A percentile compares a stretch with the other conserved stretches of the same genome.
phyloP scores from a whole-genome alignment of 2,113 vertebrate species.

The Rhagologus leucostigma region DNA sequence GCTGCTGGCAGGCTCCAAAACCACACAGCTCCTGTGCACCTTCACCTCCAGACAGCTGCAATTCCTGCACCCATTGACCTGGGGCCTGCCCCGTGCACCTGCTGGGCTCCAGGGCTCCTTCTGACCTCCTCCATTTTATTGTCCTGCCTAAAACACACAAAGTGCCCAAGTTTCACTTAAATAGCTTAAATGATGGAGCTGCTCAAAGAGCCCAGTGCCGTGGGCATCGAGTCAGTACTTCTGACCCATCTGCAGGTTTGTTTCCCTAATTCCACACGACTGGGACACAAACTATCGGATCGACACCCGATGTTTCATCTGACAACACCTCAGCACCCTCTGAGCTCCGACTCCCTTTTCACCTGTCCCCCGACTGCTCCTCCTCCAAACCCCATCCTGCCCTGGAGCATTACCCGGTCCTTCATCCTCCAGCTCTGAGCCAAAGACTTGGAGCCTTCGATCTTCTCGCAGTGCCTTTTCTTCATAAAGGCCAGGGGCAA shows the following conservation, averaged over 20 bases:
- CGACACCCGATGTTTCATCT: accelerated
- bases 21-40: background rate
- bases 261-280: accelerated
- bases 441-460: slow-evolving; percentile 95
- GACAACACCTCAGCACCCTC: background rate
- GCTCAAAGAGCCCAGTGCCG: accelerated
- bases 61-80: background rate
- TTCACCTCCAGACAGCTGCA: background rate
- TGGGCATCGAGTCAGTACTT: accelerated
- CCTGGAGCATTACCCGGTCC: slow-evolving; percentile 83
- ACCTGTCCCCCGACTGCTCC: background rate
- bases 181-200: accelerated
- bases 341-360: accelerated
- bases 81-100: background rate
- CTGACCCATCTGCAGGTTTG: accelerated
- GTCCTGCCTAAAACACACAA: background rate
- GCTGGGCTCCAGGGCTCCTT: background rate
- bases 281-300: accelerated
- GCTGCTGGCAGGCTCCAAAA: background rate
- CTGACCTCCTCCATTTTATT: background rate
- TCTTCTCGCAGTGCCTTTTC: slow-evolving; percentile 97
- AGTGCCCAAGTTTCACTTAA: no score
- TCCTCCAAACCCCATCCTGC: background rate
- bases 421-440: slow-evolving; percentile 99
- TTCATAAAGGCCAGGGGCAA: slow-evolving; percentile 93